Percentiles rank a stretch among this genome's conserved stretches.
Conservation (phyloP, 2,113 vertebrate species). For the Mungos mungo region DNA sequence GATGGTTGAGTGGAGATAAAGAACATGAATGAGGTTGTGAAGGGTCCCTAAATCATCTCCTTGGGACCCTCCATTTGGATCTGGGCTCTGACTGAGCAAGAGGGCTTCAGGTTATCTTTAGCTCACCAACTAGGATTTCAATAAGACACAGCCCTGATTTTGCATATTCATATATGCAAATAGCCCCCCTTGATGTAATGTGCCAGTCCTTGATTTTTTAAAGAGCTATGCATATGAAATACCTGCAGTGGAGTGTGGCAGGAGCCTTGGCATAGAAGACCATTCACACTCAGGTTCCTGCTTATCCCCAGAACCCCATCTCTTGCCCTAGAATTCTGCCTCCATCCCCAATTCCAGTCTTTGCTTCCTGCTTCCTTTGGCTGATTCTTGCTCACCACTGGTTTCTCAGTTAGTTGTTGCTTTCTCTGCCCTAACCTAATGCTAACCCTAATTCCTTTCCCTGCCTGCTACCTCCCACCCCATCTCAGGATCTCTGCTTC, state of each 20-base stretch:
- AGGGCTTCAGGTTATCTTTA: background rate
- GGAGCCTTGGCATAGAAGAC: background rate
- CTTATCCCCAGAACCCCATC: background rate
- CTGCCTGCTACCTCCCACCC: background rate
- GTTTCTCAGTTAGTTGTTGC: background rate
- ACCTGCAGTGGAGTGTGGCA: background rate
- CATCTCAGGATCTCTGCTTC: background rate
- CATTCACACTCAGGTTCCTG: background rate
- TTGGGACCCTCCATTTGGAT: background rate
- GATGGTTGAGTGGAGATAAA: background rate
- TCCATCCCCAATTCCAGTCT: background rate
- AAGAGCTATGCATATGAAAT: background rate
- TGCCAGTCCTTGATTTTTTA: background rate
- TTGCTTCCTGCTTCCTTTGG: background rate
- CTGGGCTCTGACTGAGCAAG: background rate
- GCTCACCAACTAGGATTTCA: background rate
- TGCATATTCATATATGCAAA: conserved; percentile 53
- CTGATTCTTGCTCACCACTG: background rate
- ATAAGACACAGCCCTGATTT: background rate
- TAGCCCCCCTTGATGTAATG: background rate
- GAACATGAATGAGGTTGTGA: background rate
- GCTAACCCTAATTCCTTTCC: no score
- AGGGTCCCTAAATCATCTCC: background rate
- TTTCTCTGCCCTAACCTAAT: background rate
- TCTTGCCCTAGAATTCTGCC: background rate